These are phyloP conservation scores for Papilio demoleus DNA, from an alignment of 2,888 invertebrate species.

Conservation along the genomic window DNA sequence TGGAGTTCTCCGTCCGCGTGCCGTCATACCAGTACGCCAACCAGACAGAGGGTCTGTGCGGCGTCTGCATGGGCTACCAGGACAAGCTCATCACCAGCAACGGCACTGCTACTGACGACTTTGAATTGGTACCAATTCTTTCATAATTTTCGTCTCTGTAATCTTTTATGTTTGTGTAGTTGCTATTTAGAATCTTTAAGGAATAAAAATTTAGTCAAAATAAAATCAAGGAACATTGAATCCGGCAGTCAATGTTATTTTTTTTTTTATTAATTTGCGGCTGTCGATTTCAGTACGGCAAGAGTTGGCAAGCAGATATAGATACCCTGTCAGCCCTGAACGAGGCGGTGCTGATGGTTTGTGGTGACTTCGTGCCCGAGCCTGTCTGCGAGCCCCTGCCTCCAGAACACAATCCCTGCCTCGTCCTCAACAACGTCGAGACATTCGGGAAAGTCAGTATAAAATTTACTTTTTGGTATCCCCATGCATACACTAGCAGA, in stretches of 20 bases:
- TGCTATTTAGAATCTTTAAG: too few relatives aligned
- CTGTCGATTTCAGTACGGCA: conserved; percentile 67
- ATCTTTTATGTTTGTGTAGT: too few relatives aligned
- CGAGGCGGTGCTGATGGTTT: conserved; percentile 73
- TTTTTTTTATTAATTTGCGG: too few relatives aligned
- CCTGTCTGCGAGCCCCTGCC: conserved; percentile 80
- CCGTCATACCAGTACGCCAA: conserved; percentile 89
- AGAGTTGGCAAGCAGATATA: conserved; percentile 83
- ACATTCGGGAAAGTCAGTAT: conserved; percentile 70
- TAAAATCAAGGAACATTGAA: too few relatives aligned
- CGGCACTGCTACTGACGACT: conserved; percentile 80
- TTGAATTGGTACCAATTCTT: conserved; percentile 82
- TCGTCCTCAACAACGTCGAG: conserved; percentile 78
- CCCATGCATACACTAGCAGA: neutral
- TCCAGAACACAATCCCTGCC: conserved; percentile 86
- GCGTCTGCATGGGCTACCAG: conserved; percentile 86
- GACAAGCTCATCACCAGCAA: conserved; percentile 80
- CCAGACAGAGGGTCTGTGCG: conserved; percentile 91
- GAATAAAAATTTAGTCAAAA: too few relatives aligned
- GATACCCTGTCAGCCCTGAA: conserved; percentile 71
- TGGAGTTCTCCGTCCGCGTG: conserved; percentile 83
- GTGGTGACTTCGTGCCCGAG: conserved; percentile 69
- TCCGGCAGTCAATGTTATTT: too few relatives aligned
- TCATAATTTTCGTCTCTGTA: too few relatives aligned
- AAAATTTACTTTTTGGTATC: too few relatives aligned